These are phyloP conservation scores for Furnarius figulus DNA, from an alignment of 2,113 vertebrate genomes.

Conservation along the genomic window DNA sequence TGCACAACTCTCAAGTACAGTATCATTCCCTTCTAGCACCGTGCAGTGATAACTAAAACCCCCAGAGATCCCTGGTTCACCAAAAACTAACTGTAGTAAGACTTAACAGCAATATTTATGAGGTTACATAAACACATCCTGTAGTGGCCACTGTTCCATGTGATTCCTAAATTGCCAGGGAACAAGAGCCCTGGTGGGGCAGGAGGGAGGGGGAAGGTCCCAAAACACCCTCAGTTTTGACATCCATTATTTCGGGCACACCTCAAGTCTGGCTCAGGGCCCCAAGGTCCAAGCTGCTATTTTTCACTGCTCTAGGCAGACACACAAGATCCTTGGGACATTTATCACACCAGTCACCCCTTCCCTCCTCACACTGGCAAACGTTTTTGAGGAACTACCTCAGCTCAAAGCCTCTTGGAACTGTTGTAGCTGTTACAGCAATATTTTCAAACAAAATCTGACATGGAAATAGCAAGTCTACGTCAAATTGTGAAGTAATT, in stretches of 20 bases:
- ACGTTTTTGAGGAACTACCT: neutral
- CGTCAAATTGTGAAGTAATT: constrained; percentile 18
- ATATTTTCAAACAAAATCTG: neutral
- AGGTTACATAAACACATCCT: neutral
- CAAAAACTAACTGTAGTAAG: neutral
- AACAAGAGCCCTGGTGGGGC: neutral
- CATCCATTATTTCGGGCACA: neutral
- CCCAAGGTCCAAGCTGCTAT: neutral
- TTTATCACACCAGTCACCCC: neutral
- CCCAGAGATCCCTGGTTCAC: neutral
- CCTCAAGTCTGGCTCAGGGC: neutral
- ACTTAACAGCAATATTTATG: neutral
- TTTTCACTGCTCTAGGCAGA: neutral
- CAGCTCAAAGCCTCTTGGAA: neutral
- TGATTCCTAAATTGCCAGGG: neutral
- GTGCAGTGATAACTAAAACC: neutral
- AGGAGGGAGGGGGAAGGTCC: neutral
- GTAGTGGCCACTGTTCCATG: neutral
- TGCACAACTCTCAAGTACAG: neutral
- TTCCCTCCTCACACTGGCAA: neutral
- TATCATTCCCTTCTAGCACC: neutral
- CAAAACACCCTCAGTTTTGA: neutral
- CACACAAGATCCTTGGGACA: neutral
- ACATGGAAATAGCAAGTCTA: constrained; percentile 28
- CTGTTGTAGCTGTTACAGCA: neutral